phyloP scores from a whole-genome alignment of 1,140 invertebrate genomes.

The Drosophila ficusphila region DNA sequence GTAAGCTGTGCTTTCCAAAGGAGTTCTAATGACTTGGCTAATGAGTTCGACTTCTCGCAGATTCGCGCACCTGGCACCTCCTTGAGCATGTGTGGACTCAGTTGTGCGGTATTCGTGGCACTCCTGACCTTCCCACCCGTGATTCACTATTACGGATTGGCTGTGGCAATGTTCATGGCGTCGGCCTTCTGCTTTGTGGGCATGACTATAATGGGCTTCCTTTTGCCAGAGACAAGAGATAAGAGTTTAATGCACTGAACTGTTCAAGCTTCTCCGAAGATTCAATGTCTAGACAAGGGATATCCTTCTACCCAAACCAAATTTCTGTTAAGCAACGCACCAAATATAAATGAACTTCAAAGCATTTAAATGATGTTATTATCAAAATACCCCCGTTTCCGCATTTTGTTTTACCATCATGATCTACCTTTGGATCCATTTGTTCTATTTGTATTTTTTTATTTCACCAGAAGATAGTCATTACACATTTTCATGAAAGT shows the following conservation, averaged over 20 bases:
- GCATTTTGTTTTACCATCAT: neutral
- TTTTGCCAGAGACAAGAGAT: constrained; percentile 66
- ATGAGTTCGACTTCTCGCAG: constrained; percentile 2
- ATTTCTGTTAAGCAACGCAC: neutral
- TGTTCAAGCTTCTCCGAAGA: no score
- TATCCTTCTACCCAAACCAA: no score
- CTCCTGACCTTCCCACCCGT: constrained; percentile 58
- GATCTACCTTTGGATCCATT: no score
- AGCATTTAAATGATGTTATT: constrained; percentile 4
- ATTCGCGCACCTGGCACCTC: constrained; percentile 57
- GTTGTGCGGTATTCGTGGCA: constrained; percentile 39
- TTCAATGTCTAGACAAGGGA: no score
- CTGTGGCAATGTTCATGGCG: constrained; percentile 53
- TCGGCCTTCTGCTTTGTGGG: constrained; percentile 31
- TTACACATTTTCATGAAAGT: neutral
- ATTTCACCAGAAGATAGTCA: no score
- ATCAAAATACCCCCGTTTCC: neutral
- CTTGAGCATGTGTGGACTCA: constrained; percentile 49
- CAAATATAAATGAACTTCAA: no score
- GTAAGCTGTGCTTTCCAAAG: constrained; percentile 39
- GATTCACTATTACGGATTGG: constrained; percentile 43
- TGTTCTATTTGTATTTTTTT: no score
- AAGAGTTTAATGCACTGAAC: constrained; percentile 42
- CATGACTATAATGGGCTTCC: constrained; percentile 43
- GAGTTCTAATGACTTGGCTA: neutral